Percentiles rank a stretch among this genome's conserved stretches.
Conservation (phyloP, 2,888 invertebrate genomes). For the Elysia crispata region DNA sequence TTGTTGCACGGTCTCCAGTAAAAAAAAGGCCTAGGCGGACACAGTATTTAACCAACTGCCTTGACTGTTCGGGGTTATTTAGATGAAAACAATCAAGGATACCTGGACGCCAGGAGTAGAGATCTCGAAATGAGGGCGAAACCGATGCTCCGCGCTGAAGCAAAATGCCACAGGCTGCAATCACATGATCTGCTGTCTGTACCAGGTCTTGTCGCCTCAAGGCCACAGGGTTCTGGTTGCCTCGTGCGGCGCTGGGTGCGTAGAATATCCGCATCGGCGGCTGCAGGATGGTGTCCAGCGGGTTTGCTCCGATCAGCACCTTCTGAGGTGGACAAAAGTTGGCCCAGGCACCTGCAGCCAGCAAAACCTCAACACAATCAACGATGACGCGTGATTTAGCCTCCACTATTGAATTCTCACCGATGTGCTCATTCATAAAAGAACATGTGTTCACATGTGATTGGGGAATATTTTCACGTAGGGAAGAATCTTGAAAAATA, state of each 20-base stretch:
- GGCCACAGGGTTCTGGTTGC: conserved; percentile 7
- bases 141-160: conserved; percentile 18
- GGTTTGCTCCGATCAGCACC: conserved; percentile 10
- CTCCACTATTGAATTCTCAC: too few relatives aligned
- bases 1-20: not conserved
- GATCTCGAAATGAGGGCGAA: conserved; percentile 13
- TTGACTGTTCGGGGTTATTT: not conserved
- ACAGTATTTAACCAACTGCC: conserved; percentile 1
- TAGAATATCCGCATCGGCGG: conserved; percentile 39
- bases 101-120: conserved; percentile 32
- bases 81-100: conserved; percentile 41
- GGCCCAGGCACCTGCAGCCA: conserved; percentile 31
- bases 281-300: conserved; percentile 38
- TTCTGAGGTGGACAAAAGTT: conserved; percentile 9
- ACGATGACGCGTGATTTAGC: not conserved
- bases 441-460: not conserved
- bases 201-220: conserved; percentile 23
- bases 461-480: not conserved
- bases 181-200: not conserved
- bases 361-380: conserved; percentile 18
- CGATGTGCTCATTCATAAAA: too few relatives aligned
- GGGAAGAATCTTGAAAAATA: too few relatives aligned
- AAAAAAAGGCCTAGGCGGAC: conserved; percentile 17
- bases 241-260: conserved; percentile 26
- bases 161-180: conserved; percentile 15